Evolutionary conservation across 2,113 vertebrate species (phyloP).

Genomic region (Heterotilapia buettikoferi): DNA sequence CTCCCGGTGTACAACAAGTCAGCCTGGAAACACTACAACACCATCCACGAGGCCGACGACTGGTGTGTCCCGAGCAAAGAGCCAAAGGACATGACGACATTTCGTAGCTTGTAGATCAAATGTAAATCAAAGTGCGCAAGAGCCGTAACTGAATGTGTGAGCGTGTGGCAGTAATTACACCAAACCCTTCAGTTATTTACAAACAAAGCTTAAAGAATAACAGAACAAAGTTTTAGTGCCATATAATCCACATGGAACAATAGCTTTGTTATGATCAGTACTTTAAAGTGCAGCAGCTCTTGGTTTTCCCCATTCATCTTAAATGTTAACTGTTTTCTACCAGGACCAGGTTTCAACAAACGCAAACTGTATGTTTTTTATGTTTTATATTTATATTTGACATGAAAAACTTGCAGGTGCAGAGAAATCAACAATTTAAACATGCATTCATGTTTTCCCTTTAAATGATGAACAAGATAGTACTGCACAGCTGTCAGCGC

Average conservation of each 20-base stretch:
- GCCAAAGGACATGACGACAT: constrained; percentile 95
- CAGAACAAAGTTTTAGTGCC: neutral
- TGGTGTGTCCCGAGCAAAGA: constrained; percentile 96
- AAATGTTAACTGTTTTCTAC: neutral
- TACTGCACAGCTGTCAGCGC: neutral
- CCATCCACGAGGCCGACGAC: constrained; percentile 88
- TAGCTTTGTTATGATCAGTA: neutral
- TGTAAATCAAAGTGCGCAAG: neutral
- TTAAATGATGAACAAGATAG: neutral
- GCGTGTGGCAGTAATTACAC: neutral
- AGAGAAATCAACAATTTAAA: neutral
- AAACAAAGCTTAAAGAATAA: neutral
- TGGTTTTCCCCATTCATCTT: neutral
- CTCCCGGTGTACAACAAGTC: constrained; percentile 96
- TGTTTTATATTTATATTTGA: neutral
- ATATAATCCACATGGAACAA: neutral
- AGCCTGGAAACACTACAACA: constrained; percentile 93
- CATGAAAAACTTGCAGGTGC: neutral
- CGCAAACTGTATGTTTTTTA: neutral
- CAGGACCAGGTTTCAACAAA: neutral
- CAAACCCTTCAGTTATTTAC: neutral
- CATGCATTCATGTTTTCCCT: neutral
- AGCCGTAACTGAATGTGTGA: neutral
- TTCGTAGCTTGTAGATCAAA: constrained; percentile 79
- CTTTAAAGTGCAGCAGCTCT: neutral